Evolutionary conservation across 2,113 vertebrate species (phyloP), one percentile per base, ranked within the genome.

Genomic region (Callopanchax toddi): DNA sequence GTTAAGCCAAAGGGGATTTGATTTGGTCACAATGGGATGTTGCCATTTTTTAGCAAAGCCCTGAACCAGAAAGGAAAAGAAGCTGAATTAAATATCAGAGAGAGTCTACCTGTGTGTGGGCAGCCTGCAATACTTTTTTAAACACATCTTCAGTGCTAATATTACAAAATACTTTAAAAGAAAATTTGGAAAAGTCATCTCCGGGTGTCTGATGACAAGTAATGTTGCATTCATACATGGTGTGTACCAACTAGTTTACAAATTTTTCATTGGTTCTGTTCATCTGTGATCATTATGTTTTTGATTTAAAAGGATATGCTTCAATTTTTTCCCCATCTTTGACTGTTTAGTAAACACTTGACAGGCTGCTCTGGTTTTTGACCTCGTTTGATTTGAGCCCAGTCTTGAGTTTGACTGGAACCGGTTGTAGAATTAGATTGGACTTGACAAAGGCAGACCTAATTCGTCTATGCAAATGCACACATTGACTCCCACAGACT

Each of bases 391-490:
- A 26, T 65, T 63, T 74, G 69, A 66, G 56, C 53, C 20, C 53
- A 55, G 34, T 72, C 62, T 79, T 59, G 45, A 69, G 66, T 78
- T 68, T 12, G 57, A 69, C 76, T 74, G 76, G 59, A 78, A 68
- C 71, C 13, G 11, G 44, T 68, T 46, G 75, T 78, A 73, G 59
- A 80, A 71, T 68, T 68, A 62, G 45, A 59, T 60, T 61, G 26
- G 39, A 73, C 58, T 40, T 45, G 51, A 73, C 67, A 25, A n/a
- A 71, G 78, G 64, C 73, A 76, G 81, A 78, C 67, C 54, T 51
- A 54, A 46, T 45, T 60, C 25, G 42, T 61, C 39, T 66, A 71
- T 34, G 11, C 59, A 69, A 56, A 59, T 16, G 32, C 58, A 59
- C 11, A 68, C 49, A 58, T 48, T 69, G 40, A 66, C 60, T 54